phyloP scores from a whole-genome alignment of 2,113 vertebrate genomes.

The Phylloscopus whistleri region DNA sequence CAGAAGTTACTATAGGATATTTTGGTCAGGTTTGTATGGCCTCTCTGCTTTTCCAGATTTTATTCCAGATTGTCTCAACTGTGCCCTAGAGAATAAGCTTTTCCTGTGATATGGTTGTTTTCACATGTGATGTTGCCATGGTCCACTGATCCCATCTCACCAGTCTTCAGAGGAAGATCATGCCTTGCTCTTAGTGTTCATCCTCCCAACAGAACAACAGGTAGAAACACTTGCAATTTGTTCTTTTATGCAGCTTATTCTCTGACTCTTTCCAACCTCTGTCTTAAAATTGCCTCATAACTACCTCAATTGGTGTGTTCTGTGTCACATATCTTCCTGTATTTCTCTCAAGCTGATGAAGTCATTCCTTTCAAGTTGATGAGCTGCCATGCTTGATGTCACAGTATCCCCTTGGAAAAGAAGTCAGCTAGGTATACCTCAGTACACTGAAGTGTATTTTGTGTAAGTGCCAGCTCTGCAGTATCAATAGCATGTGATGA shows the following conservation, averaged over 20 bases:
- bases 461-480: neutral
- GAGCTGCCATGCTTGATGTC: neutral
- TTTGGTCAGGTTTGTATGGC: neutral
- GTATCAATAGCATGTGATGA: neutral
- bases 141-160: neutral
- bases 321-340: neutral
- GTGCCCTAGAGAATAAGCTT: neutral
- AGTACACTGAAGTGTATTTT: neutral
- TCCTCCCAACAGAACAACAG: neutral
- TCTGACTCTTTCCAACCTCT: neutral
- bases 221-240: neutral
- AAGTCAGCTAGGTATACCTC: neutral
- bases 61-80: neutral
- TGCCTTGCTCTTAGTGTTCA: neutral
- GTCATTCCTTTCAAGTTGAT: neutral
- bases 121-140: neutral
- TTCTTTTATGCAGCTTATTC: neutral
- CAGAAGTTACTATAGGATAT: neutral
- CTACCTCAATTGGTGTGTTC: neutral
- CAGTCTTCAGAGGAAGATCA: neutral
- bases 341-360: neutral
- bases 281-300: neutral
- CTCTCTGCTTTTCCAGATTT: neutral
- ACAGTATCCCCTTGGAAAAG: neutral
- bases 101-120: neutral